Conservation (phyloP, 2,888 invertebrate genomes). For the Stenodema calcarata region DNA sequence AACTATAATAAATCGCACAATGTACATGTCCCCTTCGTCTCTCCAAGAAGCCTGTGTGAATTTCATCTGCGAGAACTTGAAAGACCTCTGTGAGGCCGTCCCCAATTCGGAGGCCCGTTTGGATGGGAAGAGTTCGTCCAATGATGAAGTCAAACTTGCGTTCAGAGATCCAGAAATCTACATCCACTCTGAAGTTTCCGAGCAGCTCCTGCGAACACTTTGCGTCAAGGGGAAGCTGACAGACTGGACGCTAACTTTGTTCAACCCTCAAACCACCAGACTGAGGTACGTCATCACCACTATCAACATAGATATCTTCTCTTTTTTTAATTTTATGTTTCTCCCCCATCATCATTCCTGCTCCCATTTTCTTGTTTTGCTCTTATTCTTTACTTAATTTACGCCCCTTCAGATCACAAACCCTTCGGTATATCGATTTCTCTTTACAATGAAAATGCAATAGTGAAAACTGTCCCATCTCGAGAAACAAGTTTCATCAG, state of each 20-base stretch:
- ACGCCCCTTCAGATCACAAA: no score
- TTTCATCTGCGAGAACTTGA: conserved; percentile 70
- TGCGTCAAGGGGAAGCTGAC: conserved; percentile 68
- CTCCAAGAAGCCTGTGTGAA: conserved; percentile 71
- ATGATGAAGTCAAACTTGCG: conserved; percentile 52
- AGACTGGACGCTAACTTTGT: conserved; percentile 69
- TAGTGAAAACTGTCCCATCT: no score
- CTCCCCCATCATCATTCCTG: no score
- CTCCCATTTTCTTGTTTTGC: no score
- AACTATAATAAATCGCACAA: conserved; percentile 3
- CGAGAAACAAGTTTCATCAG: neutral
- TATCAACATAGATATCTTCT: no score
- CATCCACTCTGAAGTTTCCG: conserved; percentile 68
- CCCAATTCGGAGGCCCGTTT: conserved; percentile 23
- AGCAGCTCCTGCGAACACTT: conserved; percentile 66
- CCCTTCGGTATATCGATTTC: neutral
- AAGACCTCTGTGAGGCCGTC: conserved; percentile 63
- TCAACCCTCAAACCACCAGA: conserved; percentile 68
- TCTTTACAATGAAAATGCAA: neutral
- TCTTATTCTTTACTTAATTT: no score
- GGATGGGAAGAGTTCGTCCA: neutral
- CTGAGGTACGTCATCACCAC: conserved; percentile 62
- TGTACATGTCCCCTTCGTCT: conserved; percentile 65
- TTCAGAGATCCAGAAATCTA: conserved; percentile 67
- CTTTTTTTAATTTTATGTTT: no score